Evolutionary conservation across 2,113 vertebrate species (phyloP), one percentile per base, ranked within the genome.

Genomic region (Gymnorhina tibicen): DNA sequence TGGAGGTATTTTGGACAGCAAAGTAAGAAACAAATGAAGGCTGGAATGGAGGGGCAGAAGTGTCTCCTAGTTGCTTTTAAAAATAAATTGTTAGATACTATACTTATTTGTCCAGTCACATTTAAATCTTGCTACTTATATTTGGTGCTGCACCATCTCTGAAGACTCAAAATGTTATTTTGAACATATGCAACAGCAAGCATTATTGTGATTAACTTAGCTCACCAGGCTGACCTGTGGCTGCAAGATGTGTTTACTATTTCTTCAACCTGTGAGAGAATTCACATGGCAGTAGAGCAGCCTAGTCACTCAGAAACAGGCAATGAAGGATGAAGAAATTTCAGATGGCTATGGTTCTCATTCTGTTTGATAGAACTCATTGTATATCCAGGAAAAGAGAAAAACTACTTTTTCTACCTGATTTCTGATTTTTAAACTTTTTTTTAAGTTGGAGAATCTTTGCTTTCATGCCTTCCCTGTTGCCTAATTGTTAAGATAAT

Each of bases 1-100:
- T 47, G 13, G 13, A 3, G 0, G 0, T 50, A 39, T 52, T 82
- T 52, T n/a, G 6, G 13, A 60, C 15, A 70, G 30, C n/a, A 78
- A 42, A 68, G 32, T 42, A 56, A 59, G 27, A 67, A 58, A 16
- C 9, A 77, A 75, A 58, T 44, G 67, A 85, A 46, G 14, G 8
- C 21, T 89, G 20, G 11, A 77, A 21, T 27, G 4, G 17, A 86
- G 18, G 12, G 12, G 13, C 13, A 64, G 44, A 76, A 64, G 11
- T n/a, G 41, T 67, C 11, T 52, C 4, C 20, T 59, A 10, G 10
- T 69, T 47, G 26, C 39, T 88, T 86, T 37, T 41, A 17, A 68
- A 76, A 42, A 27, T 50, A 26, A 33, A 76, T 87, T 55, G 35
- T 3, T 68, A 84, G 35, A 18, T 63, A 50, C 5, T 50, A 4